phyloP scores from a whole-genome alignment of 2,888 invertebrate species.

The Hypena proboscidalis region DNA sequence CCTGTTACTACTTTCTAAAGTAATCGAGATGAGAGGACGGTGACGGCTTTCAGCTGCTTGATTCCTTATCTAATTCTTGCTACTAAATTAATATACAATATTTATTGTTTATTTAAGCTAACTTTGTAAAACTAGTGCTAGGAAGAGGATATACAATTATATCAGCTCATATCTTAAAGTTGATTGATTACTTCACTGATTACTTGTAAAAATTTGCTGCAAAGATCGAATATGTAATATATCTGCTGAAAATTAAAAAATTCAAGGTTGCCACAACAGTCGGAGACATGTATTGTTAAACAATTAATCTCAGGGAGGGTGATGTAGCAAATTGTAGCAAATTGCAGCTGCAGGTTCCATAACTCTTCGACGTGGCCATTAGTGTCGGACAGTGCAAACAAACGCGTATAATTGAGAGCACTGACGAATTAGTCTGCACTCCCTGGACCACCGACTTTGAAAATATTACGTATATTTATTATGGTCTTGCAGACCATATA shows the following conservation, averaged over 20 bases:
- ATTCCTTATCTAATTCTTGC: no score
- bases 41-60: slow-evolving; percentile 2
- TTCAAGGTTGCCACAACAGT: slow-evolving; percentile 1
- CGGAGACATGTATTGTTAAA: slow-evolving; percentile 34
- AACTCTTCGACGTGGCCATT: slow-evolving; percentile 69
- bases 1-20: slow-evolving; percentile 27
- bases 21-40: slow-evolving; percentile 18
- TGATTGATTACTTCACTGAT: no score
- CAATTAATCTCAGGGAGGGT: slow-evolving; percentile 49
- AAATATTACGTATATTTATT: no score
- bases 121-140: no score
- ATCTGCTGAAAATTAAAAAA: no score
- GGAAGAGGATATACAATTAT: no score
- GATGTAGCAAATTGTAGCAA: slow-evolving; percentile 68
- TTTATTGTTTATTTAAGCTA: no score
- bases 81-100: no score
- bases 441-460: slow-evolving; percentile 42
- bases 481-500: no score
- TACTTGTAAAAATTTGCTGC: no score
- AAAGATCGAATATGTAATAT: no score
- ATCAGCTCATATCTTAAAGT: no score
- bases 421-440: slow-evolving; percentile 70
- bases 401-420: slow-evolving; percentile 61
- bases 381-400: slow-evolving; percentile 75
- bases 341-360: slow-evolving; percentile 69